Evolutionary conservation across 2,797 vertebrate genomes (phyloP).

Genomic region (Chaunax sp.): DNA sequence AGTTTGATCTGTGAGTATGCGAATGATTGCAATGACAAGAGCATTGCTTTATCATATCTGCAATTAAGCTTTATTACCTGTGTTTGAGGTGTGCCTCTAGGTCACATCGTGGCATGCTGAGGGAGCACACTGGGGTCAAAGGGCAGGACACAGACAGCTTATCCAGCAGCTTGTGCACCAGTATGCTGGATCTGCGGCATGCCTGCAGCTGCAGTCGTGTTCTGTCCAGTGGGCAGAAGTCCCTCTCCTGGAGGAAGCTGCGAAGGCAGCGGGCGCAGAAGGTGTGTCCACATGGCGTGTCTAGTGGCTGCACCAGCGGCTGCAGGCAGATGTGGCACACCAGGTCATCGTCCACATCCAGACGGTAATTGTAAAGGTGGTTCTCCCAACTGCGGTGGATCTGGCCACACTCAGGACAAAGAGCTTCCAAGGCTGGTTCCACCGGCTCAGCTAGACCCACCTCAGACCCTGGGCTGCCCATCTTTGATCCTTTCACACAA

Average conservation of each 20-base stretch:
- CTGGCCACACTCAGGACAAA: slow-evolving; percentile 96
- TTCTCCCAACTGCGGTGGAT: slow-evolving; percentile 96
- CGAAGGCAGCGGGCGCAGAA: slow-evolving; percentile 98
- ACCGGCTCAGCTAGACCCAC: slow-evolving; percentile 85
- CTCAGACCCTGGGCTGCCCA: slow-evolving; percentile 92
- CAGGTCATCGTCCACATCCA: slow-evolving; percentile 97
- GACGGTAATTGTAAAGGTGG: slow-evolving; percentile 97
- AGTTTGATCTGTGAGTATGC: background rate
- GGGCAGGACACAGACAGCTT: slow-evolving; percentile 94
- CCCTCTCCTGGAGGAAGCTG: slow-evolving; percentile 96
- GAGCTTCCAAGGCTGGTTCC: slow-evolving; percentile 87
- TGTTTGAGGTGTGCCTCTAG: slow-evolving; percentile 97
- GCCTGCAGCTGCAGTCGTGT: slow-evolving; percentile 93
- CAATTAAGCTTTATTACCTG: slow-evolving; percentile 83
- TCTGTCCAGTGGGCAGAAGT: slow-evolving; percentile 97
- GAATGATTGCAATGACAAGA: slow-evolving; percentile 8
- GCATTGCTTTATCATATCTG: background rate
- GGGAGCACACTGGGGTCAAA: slow-evolving; percentile 86
- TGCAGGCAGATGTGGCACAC: slow-evolving; percentile 99
- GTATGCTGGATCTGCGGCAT: slow-evolving; percentile 97
- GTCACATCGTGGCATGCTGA: slow-evolving; percentile 96
- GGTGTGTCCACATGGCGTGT: slow-evolving; percentile 98
- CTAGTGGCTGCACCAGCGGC: slow-evolving; percentile 95
- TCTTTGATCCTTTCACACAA: slow-evolving; percentile 70
- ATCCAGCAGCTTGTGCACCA: slow-evolving; percentile 98